Conservation (phyloP, 2,797 vertebrate species). For the Botia kubotai region DNA sequence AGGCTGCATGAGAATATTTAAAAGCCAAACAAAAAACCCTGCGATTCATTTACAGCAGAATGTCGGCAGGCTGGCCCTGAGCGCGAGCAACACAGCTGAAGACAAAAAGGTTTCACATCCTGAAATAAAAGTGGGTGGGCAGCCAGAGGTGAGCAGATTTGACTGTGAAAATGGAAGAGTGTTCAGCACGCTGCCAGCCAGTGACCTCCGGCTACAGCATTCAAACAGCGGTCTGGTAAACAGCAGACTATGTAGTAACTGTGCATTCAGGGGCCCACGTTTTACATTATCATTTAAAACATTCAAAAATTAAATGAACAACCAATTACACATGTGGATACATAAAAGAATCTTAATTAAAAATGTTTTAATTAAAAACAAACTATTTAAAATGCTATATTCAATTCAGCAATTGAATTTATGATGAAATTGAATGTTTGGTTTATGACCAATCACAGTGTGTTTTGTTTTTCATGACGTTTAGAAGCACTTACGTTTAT, state of each 20-base stretch:
- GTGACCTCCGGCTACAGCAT: conserved; percentile 40
- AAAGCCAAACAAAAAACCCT: conserved; percentile 12
- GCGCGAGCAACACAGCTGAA: conserved; percentile 26
- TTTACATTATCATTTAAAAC: no score
- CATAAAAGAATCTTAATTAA: neutral
- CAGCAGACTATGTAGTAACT: conserved; percentile 10
- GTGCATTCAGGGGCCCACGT: no score
- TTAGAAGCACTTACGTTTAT: neutral
- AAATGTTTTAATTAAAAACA: neutral
- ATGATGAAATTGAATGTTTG: neutral
- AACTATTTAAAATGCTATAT: no score
- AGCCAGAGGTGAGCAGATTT: conserved; percentile 53
- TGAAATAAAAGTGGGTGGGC: conserved; percentile 34
- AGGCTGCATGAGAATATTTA: conserved; percentile 49
- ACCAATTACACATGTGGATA: neutral
- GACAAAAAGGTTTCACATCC: conserved; percentile 49
- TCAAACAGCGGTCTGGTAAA: neutral
- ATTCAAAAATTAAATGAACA: neutral
- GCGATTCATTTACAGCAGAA: conserved; percentile 39
- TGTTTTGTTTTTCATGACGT: neutral
- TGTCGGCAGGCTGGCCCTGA: conserved; percentile 39
- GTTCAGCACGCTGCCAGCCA: conserved; percentile 25
- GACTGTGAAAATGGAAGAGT: conserved; percentile 44
- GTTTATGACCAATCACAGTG: neutral
- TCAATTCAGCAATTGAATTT: neutral